Base-by-base conservation (phyloP, 2,797 vertebrate genomes). In the Hephaestus fuliginosus region DNA sequence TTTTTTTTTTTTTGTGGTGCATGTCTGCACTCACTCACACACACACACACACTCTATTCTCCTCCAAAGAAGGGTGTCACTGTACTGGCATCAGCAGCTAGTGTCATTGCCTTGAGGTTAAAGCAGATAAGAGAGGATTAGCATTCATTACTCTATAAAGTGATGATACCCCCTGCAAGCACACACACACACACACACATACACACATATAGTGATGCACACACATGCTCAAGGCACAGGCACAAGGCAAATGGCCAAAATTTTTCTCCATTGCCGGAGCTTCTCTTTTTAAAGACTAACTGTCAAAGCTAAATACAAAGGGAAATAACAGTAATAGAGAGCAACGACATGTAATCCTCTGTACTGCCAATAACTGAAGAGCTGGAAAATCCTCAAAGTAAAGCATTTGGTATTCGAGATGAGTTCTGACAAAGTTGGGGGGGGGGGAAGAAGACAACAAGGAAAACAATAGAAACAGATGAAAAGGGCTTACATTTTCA, bases 51-150 rank as follows among this genome's bases (percentile, higher is more conserved):
- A 36, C 46, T 33, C 61, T 41, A 73, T 80, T 80, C 77, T 83
- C 81, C 52, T 72, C 60, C 69, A 49, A 84, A 20, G 70, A 83
- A 79, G 83, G 36, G 74, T 88, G 86, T 88, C 84, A 68, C 83
- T 86, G 82, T 83, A 58, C 82, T 88, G 76, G 74, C 83, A 77
- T 87, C 79, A 83, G 76, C 74, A 84, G 88, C 87, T 82, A 69
- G 80, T 87, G 90, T 87, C 85, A 88, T 85, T 88, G 92, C 91
- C 90, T 91, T 14, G 80, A 93, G 93, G 92, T 92, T 92, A 89
- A 91, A 92, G 91, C 79, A 91, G 92, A 95, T 95, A 93, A 91
- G 86, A 86, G 77, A 89, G 93, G 93, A 93, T 95, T 94, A 94
- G 90, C 91, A 93, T 93, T 94, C 86, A 95, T 95, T 92, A 95